Percentiles rank a stretch among this genome's conserved stretches.
These are phyloP conservation scores for Ormyrus labotus DNA, from an alignment of 2,888 invertebrate genomes.

Conservation along the genomic window DNA sequence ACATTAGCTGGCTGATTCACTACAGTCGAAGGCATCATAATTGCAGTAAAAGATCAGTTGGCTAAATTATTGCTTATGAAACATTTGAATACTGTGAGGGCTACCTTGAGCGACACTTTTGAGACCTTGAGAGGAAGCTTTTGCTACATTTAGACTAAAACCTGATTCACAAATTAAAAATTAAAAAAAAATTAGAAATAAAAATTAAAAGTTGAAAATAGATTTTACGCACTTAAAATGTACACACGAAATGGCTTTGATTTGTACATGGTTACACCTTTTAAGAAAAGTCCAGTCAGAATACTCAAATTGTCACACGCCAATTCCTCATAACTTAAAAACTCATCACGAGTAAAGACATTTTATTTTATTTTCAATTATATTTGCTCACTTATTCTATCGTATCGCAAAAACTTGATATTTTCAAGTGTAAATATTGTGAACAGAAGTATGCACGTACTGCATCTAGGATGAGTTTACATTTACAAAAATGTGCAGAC, in stretches of 20 bases:
- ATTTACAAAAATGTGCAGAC: constrained; percentile 53
- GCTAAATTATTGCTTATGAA: too few species aligned
- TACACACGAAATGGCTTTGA: constrained; percentile 94
- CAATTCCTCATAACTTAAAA: constrained; percentile 88
- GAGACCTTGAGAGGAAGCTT: too few species aligned
- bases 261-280: constrained; percentile 97
- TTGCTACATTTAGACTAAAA: too few species aligned
- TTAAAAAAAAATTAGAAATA: too few species aligned
- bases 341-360: constrained; percentile 85
- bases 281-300: constrained; percentile 94
- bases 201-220: too few species aligned
- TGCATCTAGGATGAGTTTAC: constrained; percentile 56
- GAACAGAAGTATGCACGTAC: constrained; percentile 57
- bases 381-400: constrained; percentile 69
- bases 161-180: too few species aligned
- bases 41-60: constrained; percentile 87
- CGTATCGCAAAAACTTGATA: constrained; percentile 52
- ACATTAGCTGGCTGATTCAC: constrained; percentile 95
- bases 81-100: too few species aligned
- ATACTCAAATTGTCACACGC: constrained; percentile 85
- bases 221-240: constrained; percentile 91
- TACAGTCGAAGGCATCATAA: constrained; percentile 93
- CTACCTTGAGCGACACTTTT: too few species aligned
- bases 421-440: constrained; percentile 56
- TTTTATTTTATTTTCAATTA: constrained; percentile 18